Percentiles rank a stretch among this genome's conserved stretches.
These are phyloP conservation scores for Coecobrya sp. DNA, from an alignment of 2,888 invertebrate genomes.

Conservation along the genomic window DNA sequence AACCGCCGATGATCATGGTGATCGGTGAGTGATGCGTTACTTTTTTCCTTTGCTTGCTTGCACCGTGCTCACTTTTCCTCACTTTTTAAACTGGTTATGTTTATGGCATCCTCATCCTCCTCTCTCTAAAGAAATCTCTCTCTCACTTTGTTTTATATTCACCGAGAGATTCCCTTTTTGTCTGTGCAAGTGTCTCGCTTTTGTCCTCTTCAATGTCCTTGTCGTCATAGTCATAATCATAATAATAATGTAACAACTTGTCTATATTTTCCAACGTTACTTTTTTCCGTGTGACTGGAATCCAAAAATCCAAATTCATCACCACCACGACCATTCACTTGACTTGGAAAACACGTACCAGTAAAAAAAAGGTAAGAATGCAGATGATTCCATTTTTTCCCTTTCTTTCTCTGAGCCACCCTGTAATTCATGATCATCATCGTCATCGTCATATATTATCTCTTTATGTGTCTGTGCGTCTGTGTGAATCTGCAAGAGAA, in stretches of 20 bases:
- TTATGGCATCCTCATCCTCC: slow-evolving; percentile 51
- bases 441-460: neutral
- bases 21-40: neutral
- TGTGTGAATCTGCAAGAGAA: no score
- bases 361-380: neutral
- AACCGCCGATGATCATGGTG: slow-evolving; percentile 2
- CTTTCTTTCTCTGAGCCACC: neutral
- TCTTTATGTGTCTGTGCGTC: neutral
- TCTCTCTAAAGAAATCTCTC: neutral
- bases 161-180: neutral
- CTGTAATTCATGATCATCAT: neutral
- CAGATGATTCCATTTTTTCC: slow-evolving; percentile 28
- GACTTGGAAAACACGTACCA: neutral
- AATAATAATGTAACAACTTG: slow-evolving; percentile 45
- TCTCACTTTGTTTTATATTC: neutral
- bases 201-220: slow-evolving; percentile 2
- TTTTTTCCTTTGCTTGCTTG: neutral
- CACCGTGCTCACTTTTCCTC: slow-evolving; percentile 62
- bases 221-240: slow-evolving; percentile 11
- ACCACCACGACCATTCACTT: neutral
- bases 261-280: slow-evolving; percentile 44
- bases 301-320: neutral
- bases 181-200: no score
- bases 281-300: neutral
- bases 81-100: slow-evolving; percentile 59